Evolutionary conservation across 1,140 invertebrate genomes (phyloP), one percentile per base, ranked within the genome.

Genomic region (Camponotus vicinus): DNA sequence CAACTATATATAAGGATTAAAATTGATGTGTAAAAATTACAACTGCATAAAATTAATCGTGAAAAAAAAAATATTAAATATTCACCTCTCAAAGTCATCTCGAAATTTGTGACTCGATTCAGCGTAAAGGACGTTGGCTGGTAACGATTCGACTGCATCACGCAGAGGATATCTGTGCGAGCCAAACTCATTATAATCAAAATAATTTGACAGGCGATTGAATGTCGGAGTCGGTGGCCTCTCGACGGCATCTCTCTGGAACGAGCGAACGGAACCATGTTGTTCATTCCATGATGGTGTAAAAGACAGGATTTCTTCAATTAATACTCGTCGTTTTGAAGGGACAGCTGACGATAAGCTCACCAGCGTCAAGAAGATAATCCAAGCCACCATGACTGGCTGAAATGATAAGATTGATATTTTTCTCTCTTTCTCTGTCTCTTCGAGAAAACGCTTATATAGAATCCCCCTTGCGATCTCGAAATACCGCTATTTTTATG

Each of bases 231-330:
- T 89, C 7, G 95, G 95, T 4, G 93, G 92, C 61, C 95, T 96
- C 92, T 97, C 96, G 4, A 97, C 96, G 0, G 96, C 95, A 21
- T 93, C 92, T 34, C 96, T 93, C 85, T 95, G 94, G 96, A 97
- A 15, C 5, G 55, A 9, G 2, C 32, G 57, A 11, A 49, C 7
- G 88, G 89, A 21, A 93, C 94, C 80, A 11, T 11, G 15, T 71
- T 84, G 27, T 8, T 64, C 77, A 66, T 80, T 69, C 86, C 66
- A 88, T 1, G 45, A 9, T 5, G 90, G 49, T 70, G 13, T 18
- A 18, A 88, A 86, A 49, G 86, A 78, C 40, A 71, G 11, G 42
- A 90, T 40, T 49, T 90, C 76, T 6, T 49, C 49, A 2, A 89
- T 63, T 27, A 86, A 86, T 69, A 92, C 79, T 13, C 89, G 86